Evolutionary conservation across 2,113 vertebrate genomes (phyloP), one percentile per base, ranked within the genome.

Genomic region (Tinamus guttatus): DNA sequence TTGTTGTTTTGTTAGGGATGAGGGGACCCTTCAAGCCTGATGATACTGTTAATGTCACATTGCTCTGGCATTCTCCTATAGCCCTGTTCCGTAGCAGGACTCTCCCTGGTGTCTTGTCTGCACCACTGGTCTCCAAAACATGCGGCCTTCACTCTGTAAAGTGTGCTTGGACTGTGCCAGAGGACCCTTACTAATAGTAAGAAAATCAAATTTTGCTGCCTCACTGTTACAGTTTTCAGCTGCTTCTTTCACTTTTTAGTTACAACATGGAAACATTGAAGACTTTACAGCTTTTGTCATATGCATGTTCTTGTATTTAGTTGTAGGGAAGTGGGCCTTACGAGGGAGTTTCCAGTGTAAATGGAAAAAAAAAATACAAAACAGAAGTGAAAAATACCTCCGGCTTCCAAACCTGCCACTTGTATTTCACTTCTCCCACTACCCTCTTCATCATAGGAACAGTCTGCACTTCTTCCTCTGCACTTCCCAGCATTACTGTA

Each of bases 381-480:
- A 90, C 90, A 95, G 96, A 96, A 97, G 90, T 95, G 92, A 96
- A 94, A 96, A 93, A 64, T 76, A 95, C 93, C 83, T 97, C 74
- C 13, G 77, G n/a, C 88, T 92, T 92, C 87, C 85, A 96, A 87
- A 95, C 93, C 92, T 94, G 73, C 43, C 0, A 0, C 77, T 95
- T 21, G 24, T 27, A 2, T 93, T 94, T 96, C 85, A 93, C 88
- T 96, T 95, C 92, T 95, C 58, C 54, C 51, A 71, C 76, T 63
- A 19, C 60, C 34, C 77, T 82, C 76, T 68, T 91, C 7, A 2
- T 86, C 69, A 14, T 8, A 86, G 43, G 78, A 85, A 47, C 34
- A 81, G 76, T 56, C 22, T 60, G 68, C 25, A 60, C 68, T 91
- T 86, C 81, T 85, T 91, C 43, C 34, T 62, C 56, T 56, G 40